Conservation (phyloP, 2,113 vertebrate species). For the Bubo scandiacus region DNA sequence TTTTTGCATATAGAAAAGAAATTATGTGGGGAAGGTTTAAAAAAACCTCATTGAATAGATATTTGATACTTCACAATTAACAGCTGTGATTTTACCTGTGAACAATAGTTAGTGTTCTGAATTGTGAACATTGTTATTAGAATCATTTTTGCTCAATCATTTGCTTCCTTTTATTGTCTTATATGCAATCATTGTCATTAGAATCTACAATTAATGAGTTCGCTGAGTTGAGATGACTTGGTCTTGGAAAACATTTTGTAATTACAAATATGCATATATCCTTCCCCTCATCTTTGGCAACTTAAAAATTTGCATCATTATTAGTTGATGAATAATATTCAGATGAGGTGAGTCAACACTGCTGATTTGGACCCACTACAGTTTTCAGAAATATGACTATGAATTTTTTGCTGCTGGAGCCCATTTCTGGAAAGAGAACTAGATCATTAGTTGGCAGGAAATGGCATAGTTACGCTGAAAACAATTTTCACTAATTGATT, state of each 20-base stretch:
- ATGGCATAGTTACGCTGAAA: neutral
- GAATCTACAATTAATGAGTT: neutral
- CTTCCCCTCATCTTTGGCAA: neutral
- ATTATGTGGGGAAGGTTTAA: neutral
- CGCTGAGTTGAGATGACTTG: neutral
- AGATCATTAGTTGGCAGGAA: neutral
- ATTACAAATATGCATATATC: neutral
- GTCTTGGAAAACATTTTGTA: neutral
- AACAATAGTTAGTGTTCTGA: neutral
- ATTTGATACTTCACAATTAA: neutral
- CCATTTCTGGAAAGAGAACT: slow-evolving; percentile 4
- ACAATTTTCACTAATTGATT: slow-evolving; percentile 17
- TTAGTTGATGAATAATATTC: neutral
- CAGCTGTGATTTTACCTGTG: neutral
- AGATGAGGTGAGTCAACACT: neutral
- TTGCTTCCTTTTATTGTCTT: neutral
- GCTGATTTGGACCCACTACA: neutral
- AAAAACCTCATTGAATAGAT: neutral
- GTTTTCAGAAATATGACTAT: neutral
- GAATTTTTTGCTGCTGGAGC: neutral
- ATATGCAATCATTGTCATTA: neutral
- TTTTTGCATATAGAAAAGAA: neutral
- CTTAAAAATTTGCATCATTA: neutral
- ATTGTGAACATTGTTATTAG: neutral
- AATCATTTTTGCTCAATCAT: neutral